phyloP scores from a whole-genome alignment of 2,113 vertebrate species.

The Chaetodon trifascialis region DNA sequence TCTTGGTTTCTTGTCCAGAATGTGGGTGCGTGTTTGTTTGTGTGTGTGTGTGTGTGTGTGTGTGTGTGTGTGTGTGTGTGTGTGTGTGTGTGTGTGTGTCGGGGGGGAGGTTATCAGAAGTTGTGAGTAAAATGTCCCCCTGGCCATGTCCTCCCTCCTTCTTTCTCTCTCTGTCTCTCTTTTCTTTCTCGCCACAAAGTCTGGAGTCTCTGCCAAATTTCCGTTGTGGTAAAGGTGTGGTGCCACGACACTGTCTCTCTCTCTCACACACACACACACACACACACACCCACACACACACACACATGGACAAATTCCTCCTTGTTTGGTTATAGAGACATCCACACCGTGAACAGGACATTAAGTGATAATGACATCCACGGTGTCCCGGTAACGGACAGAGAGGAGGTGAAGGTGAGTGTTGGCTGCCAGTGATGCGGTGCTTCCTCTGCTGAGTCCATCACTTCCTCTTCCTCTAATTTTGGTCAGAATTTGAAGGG shows the following conservation, averaged over 20 bases:
- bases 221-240: constrained; percentile 91
- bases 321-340: neutral
- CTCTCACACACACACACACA: constrained; percentile 4
- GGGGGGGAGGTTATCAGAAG: constrained; percentile 49
- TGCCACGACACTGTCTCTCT: constrained; percentile 67
- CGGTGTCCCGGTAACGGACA: neutral
- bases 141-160: constrained; percentile 50
- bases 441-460: neutral
- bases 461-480: neutral
- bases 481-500: neutral
- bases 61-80: constrained; percentile 28
- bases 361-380: neutral
- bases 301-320: constrained; percentile 1
- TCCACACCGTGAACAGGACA: neutral
- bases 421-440: neutral
- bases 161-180: constrained; percentile 48
- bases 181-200: constrained; percentile 83
- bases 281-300: constrained; percentile 24
- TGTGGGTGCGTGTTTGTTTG: constrained; percentile 54
- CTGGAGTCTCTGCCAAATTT: constrained; percentile 85
- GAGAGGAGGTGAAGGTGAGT: neutral
- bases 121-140: constrained; percentile 52
- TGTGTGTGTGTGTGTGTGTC: constrained; percentile 24
- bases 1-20: constrained; percentile 62
- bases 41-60: constrained; percentile 43